Evolutionary conservation across 2,113 vertebrate species (phyloP).

Genomic region (Rhabdornis inornatus): DNA sequence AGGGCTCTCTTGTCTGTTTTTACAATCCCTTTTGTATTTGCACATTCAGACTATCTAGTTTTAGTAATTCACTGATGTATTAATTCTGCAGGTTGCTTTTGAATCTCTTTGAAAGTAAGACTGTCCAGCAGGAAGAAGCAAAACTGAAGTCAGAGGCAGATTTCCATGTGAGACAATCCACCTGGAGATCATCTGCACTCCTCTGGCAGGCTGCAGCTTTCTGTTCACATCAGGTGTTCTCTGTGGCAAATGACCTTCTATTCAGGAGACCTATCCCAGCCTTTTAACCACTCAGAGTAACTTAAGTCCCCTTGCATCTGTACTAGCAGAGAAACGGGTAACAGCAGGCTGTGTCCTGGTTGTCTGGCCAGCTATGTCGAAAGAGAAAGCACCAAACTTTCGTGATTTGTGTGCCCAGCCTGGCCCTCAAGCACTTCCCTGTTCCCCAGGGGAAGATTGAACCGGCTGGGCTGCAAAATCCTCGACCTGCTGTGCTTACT

Average conservation of each 20-base stretch:
- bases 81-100: background rate
- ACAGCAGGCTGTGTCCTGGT: background rate
- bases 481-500: background rate
- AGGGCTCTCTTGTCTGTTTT: background rate
- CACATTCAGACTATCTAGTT: background rate
- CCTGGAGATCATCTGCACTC: background rate
- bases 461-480: background rate
- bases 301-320: background rate
- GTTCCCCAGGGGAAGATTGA: background rate
- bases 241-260: background rate
- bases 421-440: background rate
- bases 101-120: background rate
- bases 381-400: background rate
- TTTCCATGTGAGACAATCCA: background rate
- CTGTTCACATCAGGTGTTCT: background rate
- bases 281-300: background rate
- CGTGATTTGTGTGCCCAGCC: background rate
- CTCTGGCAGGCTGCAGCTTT: background rate
- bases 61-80: background rate
- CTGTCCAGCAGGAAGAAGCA: background rate
- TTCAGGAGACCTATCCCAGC: background rate
- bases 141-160: background rate
- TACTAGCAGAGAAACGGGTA: background rate
- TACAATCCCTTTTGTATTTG: background rate
- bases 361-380: rapidly evolving